These are phyloP conservation scores for Leontopithecus rosalia DNA, from an alignment of 2,797 vertebrate genomes.

Conservation along the genomic window DNA sequence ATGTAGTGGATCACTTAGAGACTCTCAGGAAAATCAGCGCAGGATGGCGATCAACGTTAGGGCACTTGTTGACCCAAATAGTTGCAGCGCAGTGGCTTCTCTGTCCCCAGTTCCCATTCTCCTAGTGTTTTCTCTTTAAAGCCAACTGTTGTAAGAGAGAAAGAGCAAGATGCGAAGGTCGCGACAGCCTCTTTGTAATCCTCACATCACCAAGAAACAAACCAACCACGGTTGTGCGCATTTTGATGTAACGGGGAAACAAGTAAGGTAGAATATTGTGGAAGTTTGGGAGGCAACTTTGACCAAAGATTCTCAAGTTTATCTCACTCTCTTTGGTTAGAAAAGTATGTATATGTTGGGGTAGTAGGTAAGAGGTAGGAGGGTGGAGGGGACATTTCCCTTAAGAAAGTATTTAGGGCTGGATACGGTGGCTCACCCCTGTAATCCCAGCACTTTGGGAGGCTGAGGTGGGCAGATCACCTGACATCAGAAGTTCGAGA, in stretches of 20 bases:
- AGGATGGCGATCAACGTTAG: background rate
- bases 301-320: background rate
- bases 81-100: background rate
- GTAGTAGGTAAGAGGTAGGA: background rate
- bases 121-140: background rate
- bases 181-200: background rate
- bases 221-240: background rate
- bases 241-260: background rate
- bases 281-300: background rate
- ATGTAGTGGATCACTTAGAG: background rate
- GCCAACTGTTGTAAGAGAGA: background rate
- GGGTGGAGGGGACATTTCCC: background rate
- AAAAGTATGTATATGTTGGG: background rate
- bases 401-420: background rate
- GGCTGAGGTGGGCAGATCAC: background rate
- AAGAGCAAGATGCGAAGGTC: background rate
- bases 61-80: background rate
- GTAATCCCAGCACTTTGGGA: background rate
- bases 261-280: slow-evolving; percentile 6
- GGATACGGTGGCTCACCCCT: background rate
- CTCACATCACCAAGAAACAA: background rate
- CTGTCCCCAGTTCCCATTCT: background rate
- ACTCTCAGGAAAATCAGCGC: background rate
- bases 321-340: background rate
- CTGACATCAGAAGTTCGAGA: background rate